These are phyloP conservation scores for Morpho helenor DNA, from an alignment of 2,888 invertebrate genomes.

Conservation along the genomic window DNA sequence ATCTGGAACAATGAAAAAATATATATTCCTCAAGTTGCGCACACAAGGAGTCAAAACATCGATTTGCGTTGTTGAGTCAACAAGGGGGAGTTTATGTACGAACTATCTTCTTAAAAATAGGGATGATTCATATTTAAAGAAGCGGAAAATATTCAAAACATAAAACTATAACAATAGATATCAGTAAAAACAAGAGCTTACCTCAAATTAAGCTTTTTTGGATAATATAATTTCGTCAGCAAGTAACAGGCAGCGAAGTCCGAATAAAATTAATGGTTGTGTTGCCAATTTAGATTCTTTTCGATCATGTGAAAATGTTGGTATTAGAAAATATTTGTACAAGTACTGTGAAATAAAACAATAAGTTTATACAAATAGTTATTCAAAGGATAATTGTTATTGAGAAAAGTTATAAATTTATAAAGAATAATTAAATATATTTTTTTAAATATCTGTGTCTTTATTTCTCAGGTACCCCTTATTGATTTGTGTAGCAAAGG, in stretches of 20 bases:
- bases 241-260: neutral
- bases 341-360: too few relatives aligned
- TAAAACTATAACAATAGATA: neutral
- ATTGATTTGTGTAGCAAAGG: too few relatives aligned
- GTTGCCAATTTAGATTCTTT: constrained; percentile 8
- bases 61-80: constrained; percentile 46
- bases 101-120: neutral
- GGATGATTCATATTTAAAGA: neutral
- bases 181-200: constrained; percentile 13
- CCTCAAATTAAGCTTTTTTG: constrained; percentile 19
- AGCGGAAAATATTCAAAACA: neutral
- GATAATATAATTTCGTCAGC: constrained; percentile 12
- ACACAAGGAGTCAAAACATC: constrained; percentile 42
- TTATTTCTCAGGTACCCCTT: too few relatives aligned
- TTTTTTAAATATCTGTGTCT: too few relatives aligned
- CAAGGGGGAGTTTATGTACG: constrained; percentile 3
- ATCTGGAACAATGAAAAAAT: constrained; percentile 55
- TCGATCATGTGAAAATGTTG: constrained; percentile 1
- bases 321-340: constrained; percentile 22
- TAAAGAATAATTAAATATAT: too few relatives aligned
- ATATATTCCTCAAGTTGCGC: constrained; percentile 17
- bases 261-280: constrained; percentile 11
- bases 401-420: too few relatives aligned
- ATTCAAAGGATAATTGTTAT: too few relatives aligned
- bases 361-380: too few relatives aligned